Evolutionary conservation across 2,113 vertebrate species (phyloP).

Genomic region (Cariama cristata): DNA sequence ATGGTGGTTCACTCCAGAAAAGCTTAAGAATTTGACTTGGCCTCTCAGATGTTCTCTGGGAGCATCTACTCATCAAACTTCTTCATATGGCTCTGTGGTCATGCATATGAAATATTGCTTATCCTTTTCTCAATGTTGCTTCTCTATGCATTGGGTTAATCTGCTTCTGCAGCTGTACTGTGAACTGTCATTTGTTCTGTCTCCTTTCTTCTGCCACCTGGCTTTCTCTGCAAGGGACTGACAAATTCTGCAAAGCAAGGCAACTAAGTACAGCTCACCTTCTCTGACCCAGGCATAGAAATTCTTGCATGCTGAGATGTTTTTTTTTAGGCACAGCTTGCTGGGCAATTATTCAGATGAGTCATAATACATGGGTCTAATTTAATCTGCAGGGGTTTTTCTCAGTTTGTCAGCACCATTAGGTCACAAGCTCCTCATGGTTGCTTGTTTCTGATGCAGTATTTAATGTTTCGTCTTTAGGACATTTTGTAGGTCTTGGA

Average conservation of each 20-base stretch:
- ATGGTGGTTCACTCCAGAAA: not conserved
- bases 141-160: not conserved
- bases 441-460: not conserved
- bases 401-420: not conserved
- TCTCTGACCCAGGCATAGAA: conserved; percentile 38
- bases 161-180: not conserved
- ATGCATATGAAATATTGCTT: not conserved
- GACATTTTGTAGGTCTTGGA: not conserved
- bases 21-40: not conserved
- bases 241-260: not conserved
- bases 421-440: not conserved
- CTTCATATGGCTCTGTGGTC: not conserved
- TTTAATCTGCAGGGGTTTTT: not conserved
- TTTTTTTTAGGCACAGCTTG: conserved; percentile 16
- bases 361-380: conserved; percentile 23
- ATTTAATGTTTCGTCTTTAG: not conserved
- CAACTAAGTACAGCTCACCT: conserved; percentile 10
- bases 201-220: not conserved
- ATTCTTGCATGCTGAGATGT: conserved; percentile 16
- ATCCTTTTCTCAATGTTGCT: not conserved
- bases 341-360: conserved; percentile 18
- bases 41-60: not conserved
- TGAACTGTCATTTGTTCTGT: not conserved
- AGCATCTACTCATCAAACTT: not conserved
- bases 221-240: not conserved